These are phyloP conservation scores for Rhea pennata DNA, from an alignment of 2,113 vertebrate species.

Conservation along the genomic window DNA sequence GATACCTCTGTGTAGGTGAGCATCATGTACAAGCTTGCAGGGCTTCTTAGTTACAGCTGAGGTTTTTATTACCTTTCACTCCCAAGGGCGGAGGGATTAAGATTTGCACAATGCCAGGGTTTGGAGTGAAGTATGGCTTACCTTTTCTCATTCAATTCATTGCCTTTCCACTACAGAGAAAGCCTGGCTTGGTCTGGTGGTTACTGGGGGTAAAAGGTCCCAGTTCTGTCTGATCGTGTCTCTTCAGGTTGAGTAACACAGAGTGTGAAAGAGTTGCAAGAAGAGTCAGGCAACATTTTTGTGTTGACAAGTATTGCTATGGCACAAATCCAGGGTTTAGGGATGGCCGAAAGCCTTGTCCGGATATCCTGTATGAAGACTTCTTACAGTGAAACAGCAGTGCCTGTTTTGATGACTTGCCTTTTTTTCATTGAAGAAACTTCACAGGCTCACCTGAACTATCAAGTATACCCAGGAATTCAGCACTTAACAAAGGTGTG, in stretches of 20 bases:
- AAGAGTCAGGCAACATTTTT: neutral
- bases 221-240: neutral
- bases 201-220: neutral
- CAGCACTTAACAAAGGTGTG: neutral
- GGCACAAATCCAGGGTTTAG: neutral
- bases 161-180: neutral
- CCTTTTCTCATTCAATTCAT: neutral
- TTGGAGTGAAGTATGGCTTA: neutral
- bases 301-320: rapidly evolving
- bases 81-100: neutral
- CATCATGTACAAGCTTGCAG: neutral
- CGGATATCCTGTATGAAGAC: rapidly evolving
- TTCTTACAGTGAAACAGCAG: neutral
- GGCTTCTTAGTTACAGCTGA: neutral
- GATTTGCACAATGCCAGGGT: neutral
- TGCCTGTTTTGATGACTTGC: neutral
- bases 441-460: neutral
- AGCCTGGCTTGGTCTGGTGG: neutral
- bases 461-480: neutral
- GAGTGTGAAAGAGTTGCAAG: neutral
- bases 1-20: neutral
- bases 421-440: neutral
- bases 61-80: neutral
- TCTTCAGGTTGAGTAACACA: neutral
- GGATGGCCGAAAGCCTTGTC: neutral